Base-by-base conservation (phyloP, 2,797 vertebrate species). In the Oceanodroma leucorhoa region DNA sequence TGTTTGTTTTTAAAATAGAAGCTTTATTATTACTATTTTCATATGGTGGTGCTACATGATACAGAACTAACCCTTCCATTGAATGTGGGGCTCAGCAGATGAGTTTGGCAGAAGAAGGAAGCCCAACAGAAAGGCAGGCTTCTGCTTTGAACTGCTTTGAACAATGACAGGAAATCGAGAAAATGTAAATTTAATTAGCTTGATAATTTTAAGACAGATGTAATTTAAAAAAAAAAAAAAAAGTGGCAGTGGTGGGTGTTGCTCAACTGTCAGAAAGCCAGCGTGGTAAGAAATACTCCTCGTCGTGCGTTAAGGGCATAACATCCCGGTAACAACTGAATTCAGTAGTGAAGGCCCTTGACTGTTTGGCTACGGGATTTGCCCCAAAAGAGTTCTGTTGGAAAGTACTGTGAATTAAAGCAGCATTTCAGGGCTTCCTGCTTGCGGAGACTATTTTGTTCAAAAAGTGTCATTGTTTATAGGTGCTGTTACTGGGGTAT, bases 281-380 rank as follows among this genome's bases (percentile, higher is more conserved):
- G 41, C 17, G 2, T 12, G 60, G 53, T 29, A 6, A 71, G 58
- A 71, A n/a, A 18, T 21, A 2, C 18, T 48, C 23, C 45, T 45
- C 3, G 1, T 22, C 11, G 54, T 30, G 38, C 10, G 1, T 19
- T 27, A 11, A 45, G 84, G 73, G 27, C 6, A 0, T 18, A 21
- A 19, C 6, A 5, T 26, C 46, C 53, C 3, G 1, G 14, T 38
- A 17, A 10, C 3, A 4, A 1, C 1, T 13, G 53, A 23, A 9
- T 6, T n/a, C 9, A 0, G 20, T 14, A 19, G 51, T 11, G 45
- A 15, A 21, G 69, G 22, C 51, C 60, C 79, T 45, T 1, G 3
- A 5, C 30, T 34, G 18, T 29, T 27, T 18, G 36, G 58, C 58
- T 16, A 1, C 54, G 81, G 70, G 86, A 8, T 60, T 58, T 54